Evolutionary conservation across 1,140 invertebrate species (phyloP).

Genomic region (Magallana ariakensis): DNA sequence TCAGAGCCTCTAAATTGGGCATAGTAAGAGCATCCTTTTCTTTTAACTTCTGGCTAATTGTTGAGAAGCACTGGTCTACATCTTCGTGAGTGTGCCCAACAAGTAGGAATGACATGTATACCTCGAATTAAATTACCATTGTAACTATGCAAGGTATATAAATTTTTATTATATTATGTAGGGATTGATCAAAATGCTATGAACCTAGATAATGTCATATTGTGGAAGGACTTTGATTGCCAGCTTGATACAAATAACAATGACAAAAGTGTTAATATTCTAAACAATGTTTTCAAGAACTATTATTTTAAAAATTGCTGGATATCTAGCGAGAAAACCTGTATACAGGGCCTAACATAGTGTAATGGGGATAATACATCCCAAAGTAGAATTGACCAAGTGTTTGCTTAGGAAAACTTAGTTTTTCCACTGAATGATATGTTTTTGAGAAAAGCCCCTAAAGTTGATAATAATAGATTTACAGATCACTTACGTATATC

Average conservation of each 20-base stretch:
- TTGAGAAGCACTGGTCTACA: neutral
- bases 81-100: neutral
- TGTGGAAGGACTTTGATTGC: neutral
- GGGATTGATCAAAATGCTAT: neutral
- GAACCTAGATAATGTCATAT: neutral
- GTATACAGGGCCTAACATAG: too few relatives aligned
- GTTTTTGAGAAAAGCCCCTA: neutral
- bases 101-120: conserved; percentile 37
- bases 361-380: too few relatives aligned
- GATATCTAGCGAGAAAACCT: too few relatives aligned
- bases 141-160: neutral
- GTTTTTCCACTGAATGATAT: neutral
- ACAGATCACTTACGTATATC: neutral
- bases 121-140: conserved; percentile 2
- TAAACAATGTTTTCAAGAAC: neutral
- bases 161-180: neutral
- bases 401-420: neutral
- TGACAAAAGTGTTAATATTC: neutral
- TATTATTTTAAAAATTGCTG: neutral
- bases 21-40: neutral
- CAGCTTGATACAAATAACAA: neutral
- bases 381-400: neutral
- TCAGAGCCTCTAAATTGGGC: neutral
- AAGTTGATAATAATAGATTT: neutral
- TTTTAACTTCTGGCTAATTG: neutral